Evolutionary conservation across 53 echinoderm and acorn worm species (phyloP).

Genomic region (Holothuria scabra): DNA sequence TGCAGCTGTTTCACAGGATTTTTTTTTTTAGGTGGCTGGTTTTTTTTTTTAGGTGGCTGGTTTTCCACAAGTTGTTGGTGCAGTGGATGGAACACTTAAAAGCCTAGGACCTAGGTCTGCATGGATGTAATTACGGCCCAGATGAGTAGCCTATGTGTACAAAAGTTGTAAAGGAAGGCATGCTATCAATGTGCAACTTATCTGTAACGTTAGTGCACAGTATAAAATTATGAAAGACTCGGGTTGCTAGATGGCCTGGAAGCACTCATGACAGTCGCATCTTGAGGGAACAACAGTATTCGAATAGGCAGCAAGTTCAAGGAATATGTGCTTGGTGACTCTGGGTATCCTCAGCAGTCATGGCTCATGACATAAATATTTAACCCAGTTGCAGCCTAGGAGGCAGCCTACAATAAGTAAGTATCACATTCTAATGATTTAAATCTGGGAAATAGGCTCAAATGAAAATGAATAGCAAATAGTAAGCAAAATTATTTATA

Average conservation of each 20-base stretch:
- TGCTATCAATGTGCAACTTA: slow-evolving; percentile 31
- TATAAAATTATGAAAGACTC: slow-evolving; percentile 21
- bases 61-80: slow-evolving; percentile 1
- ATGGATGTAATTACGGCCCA: slow-evolving; percentile 32
- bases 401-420: slow-evolving; percentile 53
- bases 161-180: slow-evolving; percentile 14
- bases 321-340: slow-evolving; percentile 27
- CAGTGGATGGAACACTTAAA: slow-evolving; percentile 4
- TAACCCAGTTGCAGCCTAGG: slow-evolving; percentile 20
- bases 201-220: slow-evolving; percentile 10
- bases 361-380: slow-evolving; percentile 60
- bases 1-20: too few relatives aligned
- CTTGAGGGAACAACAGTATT: background rate
- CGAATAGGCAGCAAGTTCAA: background rate
- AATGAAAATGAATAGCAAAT: too few relatives aligned
- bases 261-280: slow-evolving; percentile 28
- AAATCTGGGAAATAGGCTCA: too few relatives aligned
- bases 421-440: background rate
- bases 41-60: slow-evolving; percentile 25
- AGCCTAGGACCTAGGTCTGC: too few relatives aligned
- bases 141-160: background rate
- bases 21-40: too few relatives aligned
- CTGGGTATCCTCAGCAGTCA: slow-evolving; percentile 10
- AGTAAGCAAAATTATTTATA: too few relatives aligned
- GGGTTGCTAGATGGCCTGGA: slow-evolving; percentile 22